phyloP scores from a whole-genome alignment of 2,113 vertebrate species.

The Sardina pilchardus region DNA sequence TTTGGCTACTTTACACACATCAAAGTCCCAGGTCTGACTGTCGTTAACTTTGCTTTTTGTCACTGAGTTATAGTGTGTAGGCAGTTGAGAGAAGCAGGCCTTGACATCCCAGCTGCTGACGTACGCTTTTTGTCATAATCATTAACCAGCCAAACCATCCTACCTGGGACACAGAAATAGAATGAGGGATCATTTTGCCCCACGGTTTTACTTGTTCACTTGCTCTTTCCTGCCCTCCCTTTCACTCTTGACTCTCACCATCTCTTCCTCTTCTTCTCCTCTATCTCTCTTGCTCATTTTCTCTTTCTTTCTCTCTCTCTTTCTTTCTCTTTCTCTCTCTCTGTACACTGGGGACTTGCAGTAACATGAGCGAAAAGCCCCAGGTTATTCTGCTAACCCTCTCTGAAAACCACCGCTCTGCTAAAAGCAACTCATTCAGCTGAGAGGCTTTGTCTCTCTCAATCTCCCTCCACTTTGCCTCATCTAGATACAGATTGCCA shows the following conservation, averaged over 20 bases:
- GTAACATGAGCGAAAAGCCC: conserved; percentile 49
- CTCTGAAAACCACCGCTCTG: background rate
- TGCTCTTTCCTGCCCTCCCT: conserved; percentile 51
- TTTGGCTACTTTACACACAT: background rate
- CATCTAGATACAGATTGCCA: too few relatives aligned
- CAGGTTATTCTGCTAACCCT: conserved; percentile 34
- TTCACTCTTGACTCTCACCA: conserved; percentile 55
- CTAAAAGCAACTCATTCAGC: conserved; percentile 16
- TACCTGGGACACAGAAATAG: background rate
- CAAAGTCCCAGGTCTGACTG: background rate
- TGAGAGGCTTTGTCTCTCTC: background rate
- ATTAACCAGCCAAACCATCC: background rate
- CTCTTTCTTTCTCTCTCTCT: conserved; percentile 52
- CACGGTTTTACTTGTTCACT: conserved; percentile 52
- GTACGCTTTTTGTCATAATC: background rate
- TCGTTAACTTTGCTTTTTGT: background rate
- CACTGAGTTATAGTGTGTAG: background rate
- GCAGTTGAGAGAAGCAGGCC: background rate
- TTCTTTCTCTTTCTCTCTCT: conserved; percentile 41
- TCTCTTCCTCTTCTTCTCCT: conserved; percentile 67
- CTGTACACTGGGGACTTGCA: conserved; percentile 48
- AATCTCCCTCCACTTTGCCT: background rate
- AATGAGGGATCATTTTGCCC: background rate
- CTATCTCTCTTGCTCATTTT: conserved; percentile 66
- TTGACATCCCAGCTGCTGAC: background rate